Base-by-base conservation (phyloP, 2,113 vertebrate genomes). In the Blennius ocellaris region DNA sequence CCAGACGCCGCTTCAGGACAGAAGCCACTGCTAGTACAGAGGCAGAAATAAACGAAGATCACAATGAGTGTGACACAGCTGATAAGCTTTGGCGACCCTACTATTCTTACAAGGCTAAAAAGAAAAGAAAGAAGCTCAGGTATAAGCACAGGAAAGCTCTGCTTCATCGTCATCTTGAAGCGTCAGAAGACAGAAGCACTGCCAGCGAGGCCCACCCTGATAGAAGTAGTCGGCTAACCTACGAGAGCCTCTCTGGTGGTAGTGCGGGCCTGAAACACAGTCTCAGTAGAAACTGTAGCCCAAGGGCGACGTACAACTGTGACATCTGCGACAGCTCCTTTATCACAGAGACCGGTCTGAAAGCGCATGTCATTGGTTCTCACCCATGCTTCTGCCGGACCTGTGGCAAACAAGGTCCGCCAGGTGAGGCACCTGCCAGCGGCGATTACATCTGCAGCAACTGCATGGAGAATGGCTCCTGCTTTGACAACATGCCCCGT, bases 21-120 rank as follows among this genome's bases (percentile, higher is more conserved):
- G 96, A 96, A 8, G 84, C 65, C 15, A 39, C 82, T 17, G 73
- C 83, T 0, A 30, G 74, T 10, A 92, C 91, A 51, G 85, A 94
- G 81, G 84, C 90, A 2, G 95, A 98, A 80, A 90, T 92, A 53
- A 94, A 90, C 0, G 96, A 98, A 39, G 97, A 97, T 0, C 86
- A 92, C 0, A 97, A 96, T 15, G 97, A 99, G 76, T 96, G 96
- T 57, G 98, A 99, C 77, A 94, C 95, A 51, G 95, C 90, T 0
- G 98, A 99, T 84, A 95, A 96, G 81, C 95, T 96, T 0, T 99
- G 98, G 98, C 96, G 97, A 67, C 98, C 98, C 5, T 99, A 99
- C 80, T 99, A 99, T 68, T 96, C 96, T 56, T 99, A 99, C 87
- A 99, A 99, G 88, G 95, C 96, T 38, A 99, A 99, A 93, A 99